A percentile compares a stretch with the other conserved stretches of the same genome.
Conservation (phyloP, 2,113 vertebrate species). For the Galeopterus variegatus region DNA sequence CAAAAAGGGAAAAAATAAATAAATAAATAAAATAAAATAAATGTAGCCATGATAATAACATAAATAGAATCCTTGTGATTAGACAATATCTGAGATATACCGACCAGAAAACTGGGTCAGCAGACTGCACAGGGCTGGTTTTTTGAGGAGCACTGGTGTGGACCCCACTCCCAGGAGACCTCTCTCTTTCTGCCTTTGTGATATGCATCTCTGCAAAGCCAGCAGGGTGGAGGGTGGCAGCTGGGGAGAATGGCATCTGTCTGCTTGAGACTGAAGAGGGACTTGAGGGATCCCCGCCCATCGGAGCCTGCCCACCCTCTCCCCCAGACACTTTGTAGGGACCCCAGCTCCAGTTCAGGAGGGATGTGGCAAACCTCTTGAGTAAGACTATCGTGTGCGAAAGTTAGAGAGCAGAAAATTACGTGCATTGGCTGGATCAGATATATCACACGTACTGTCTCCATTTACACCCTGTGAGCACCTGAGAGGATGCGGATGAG, state of each 20-base stretch:
- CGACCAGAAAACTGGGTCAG: not conserved
- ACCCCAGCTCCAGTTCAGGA: too few species aligned
- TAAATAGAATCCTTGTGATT: not conserved
- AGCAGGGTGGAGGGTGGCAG: not conserved
- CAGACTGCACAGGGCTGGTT: not conserved
- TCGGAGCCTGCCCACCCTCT: not conserved
- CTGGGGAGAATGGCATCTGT: not conserved
- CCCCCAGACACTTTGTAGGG: not conserved
- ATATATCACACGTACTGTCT: fast-evolving
- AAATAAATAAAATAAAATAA: too few species aligned
- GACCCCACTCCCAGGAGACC: not conserved
- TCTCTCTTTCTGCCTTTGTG: not conserved
- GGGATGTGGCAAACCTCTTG: not conserved
- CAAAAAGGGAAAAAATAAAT: too few species aligned
- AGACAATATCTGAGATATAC: not conserved
- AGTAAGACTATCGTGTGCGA: too few species aligned
- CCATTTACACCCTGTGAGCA: too few species aligned
- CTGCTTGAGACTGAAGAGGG: not conserved
- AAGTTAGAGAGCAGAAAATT: not conserved
- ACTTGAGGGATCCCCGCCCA: not conserved
- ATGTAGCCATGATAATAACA: too few species aligned
- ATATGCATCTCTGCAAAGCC: not conserved
- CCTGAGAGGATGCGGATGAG: not conserved
- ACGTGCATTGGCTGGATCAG: not conserved
- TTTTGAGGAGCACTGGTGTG: not conserved